Evolutionary conservation across 1,140 invertebrate genomes (phyloP).

Genomic region (Hyles euphorbiae): DNA sequence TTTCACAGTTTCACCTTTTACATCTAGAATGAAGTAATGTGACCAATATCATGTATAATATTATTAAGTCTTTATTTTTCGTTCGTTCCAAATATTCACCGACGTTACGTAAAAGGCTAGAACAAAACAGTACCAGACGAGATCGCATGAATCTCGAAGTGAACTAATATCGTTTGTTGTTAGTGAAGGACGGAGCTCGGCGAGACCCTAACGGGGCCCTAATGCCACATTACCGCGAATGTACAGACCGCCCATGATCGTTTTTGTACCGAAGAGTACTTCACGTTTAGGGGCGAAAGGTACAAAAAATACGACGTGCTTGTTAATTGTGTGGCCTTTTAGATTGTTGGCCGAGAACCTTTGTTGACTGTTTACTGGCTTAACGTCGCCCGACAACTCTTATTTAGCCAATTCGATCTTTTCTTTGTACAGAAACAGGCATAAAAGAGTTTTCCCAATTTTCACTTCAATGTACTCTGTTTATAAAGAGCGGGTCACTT

Average conservation of each 20-base stretch:
- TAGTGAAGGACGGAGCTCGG: background rate
- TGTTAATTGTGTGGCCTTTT: too few relatives aligned
- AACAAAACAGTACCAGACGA: background rate
- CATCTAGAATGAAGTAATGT: too few relatives aligned
- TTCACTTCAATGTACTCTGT: background rate
- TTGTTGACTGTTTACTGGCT: background rate
- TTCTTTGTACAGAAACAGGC: background rate
- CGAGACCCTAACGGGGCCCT: constrained; percentile 1
- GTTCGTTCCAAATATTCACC: too few relatives aligned
- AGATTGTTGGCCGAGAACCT: background rate
- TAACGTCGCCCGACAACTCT: background rate
- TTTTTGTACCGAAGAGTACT: constrained; percentile 1
- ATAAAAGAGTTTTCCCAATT: background rate
- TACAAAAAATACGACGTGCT: background rate
- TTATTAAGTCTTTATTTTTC: too few relatives aligned
- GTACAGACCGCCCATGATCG: background rate
- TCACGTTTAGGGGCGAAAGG: constrained; percentile 3
- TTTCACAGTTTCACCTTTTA: too few relatives aligned
- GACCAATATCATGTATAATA: too few relatives aligned
- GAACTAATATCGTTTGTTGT: too few relatives aligned
- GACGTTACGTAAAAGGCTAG: too few relatives aligned
- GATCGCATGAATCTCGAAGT: background rate
- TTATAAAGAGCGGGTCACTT: too few relatives aligned
- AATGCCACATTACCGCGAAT: constrained; percentile 4
- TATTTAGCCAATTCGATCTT: background rate